These are phyloP conservation scores for Hartigia nigra DNA, from an alignment of 2,888 invertebrate genomes.

Conservation along the genomic window DNA sequence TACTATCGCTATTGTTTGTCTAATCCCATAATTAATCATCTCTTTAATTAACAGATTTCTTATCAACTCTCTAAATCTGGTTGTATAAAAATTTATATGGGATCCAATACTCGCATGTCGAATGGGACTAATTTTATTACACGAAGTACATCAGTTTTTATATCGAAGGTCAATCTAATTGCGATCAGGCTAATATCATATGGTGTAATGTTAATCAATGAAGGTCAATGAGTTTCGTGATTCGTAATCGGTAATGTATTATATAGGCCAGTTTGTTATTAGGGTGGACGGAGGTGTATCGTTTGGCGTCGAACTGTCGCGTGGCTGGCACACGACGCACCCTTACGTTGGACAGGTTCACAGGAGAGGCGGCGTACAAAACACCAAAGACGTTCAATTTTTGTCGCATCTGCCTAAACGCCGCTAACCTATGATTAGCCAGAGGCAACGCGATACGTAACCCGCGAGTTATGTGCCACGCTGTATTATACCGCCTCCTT, in stretches of 20 bases:
- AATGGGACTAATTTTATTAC: not conserved
- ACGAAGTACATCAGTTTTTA: too few relatives aligned
- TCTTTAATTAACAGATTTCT: not conserved
- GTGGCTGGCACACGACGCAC: conserved; percentile 45
- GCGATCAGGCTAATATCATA: too few relatives aligned
- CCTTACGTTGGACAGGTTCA: conserved; percentile 8
- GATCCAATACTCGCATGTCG: not conserved
- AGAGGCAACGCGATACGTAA: conserved; percentile 7
- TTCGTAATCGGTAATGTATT: not conserved
- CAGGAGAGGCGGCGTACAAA: not conserved
- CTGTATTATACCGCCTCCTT: conserved; percentile 1
- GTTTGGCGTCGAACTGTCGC: conserved; percentile 36
- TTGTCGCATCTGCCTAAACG: conserved; percentile 59
- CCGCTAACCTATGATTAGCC: conserved; percentile 49
- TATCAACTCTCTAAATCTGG: not conserved
- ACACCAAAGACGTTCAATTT: conserved; percentile 42
- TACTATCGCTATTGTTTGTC: not conserved
- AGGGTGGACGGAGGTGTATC: conserved; percentile 25
- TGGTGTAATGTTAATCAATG: not conserved
- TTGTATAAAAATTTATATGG: not conserved
- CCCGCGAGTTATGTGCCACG: conserved; percentile 4
- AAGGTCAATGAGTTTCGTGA: not conserved
- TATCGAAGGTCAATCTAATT: too few relatives aligned
- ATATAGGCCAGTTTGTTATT: not conserved
- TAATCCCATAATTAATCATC: not conserved